A percentile compares a stretch with the other conserved stretches of the same genome.
phyloP scores from a whole-genome alignment of 2,113 vertebrate species.

The Leptosomus discolor region DNA sequence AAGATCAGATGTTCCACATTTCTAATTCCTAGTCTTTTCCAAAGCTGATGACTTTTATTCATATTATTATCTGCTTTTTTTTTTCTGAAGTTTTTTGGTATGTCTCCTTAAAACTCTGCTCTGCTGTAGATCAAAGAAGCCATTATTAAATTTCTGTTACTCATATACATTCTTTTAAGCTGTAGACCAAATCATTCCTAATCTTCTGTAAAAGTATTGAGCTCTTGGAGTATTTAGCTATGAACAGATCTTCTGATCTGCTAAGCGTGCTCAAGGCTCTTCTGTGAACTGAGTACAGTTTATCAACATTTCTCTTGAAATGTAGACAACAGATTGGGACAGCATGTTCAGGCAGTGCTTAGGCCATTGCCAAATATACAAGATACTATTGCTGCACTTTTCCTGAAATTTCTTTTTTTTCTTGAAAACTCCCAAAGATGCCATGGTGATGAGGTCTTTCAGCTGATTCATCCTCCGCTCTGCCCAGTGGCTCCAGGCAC shows the following conservation, averaged over 20 bases:
- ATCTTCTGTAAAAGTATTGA: background rate
- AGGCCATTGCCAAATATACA: background rate
- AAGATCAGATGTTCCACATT: background rate
- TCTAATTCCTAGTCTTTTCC: background rate
- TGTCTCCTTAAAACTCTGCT: background rate
- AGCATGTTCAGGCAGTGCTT: background rate
- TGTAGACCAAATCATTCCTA: background rate
- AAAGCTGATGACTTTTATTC: background rate
- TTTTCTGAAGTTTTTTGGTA: background rate
- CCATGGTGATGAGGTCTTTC: background rate
- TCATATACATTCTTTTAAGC: background rate
- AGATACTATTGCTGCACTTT: background rate
- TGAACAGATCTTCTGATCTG: background rate
- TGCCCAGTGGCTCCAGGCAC: background rate
- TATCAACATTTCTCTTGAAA: background rate
- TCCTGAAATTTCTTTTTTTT: background rate
- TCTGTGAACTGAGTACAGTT: background rate
- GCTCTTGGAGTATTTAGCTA: background rate
- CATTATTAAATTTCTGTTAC: background rate
- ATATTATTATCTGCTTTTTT: background rate
- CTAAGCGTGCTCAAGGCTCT: background rate
- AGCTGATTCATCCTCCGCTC: background rate
- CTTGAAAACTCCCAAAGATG: background rate
- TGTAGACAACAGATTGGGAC: background rate
- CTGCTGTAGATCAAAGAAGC: background rate